phyloP scores from a whole-genome alignment of 1,140 invertebrate species.

The Charaxes varanes region DNA sequence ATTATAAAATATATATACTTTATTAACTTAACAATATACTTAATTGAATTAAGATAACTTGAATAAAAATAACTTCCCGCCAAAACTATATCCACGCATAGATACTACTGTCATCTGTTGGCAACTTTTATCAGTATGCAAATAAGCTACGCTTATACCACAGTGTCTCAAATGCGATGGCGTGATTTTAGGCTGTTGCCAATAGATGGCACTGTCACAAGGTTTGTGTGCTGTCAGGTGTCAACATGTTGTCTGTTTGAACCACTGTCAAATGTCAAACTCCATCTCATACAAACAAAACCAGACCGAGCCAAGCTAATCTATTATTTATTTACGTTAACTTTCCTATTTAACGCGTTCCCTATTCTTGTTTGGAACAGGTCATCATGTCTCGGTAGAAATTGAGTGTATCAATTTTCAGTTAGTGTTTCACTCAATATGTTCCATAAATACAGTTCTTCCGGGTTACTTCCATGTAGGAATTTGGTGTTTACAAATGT shows the following conservation, averaged over 20 bases:
- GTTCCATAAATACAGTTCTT: conserved; percentile 48
- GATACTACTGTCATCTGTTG: conserved; percentile 47
- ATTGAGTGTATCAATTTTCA: conserved; percentile 44
- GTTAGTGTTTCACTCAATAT: conserved; percentile 53
- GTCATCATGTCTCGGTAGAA: conserved; percentile 36
- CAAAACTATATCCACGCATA: conserved; percentile 18
- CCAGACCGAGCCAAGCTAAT: conserved; percentile 64
- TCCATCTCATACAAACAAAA: conserved; percentile 58
- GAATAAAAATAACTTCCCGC: conserved; percentile 30
- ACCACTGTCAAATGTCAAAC: conserved; percentile 49
- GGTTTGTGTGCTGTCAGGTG: conserved; percentile 20
- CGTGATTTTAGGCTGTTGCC: conserved; percentile 4
- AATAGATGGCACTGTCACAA: conserved; percentile 44
- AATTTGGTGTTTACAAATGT: conserved; percentile 49
- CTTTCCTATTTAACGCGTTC: conserved; percentile 55
- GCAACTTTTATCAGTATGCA: conserved; percentile 30
- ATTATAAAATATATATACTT: background rate
- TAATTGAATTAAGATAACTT: too few relatives aligned
- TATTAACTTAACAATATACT: too few relatives aligned
- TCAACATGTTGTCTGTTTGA: conserved; percentile 29
- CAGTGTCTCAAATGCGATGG: conserved; percentile 6
- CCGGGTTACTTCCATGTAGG: conserved; percentile 39
- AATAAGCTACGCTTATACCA: conserved; percentile 23
- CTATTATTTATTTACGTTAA: conserved; percentile 67
- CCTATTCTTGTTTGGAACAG: conserved; percentile 27